A percentile compares a stretch with the other conserved stretches of the same genome.
Evolutionary conservation across 2,888 invertebrate species (phyloP).

Genomic region (Microplitis deprimator): DNA sequence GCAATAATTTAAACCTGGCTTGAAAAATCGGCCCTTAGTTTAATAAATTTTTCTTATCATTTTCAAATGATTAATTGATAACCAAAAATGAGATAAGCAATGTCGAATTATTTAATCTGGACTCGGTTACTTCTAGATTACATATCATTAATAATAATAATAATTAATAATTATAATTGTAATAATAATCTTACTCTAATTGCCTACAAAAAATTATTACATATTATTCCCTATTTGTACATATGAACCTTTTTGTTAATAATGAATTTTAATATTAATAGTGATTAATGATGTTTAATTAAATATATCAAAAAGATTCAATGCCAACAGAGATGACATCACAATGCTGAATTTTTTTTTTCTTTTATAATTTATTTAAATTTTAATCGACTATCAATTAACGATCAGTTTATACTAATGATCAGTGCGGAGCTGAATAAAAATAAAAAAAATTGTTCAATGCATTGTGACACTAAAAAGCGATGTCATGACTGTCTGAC

Average conservation of each 20-base stretch:
- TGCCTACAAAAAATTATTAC: slow-evolving; percentile 47
- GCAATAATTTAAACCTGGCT: too few species aligned
- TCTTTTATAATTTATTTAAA: not conserved
- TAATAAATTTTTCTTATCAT: too few species aligned
- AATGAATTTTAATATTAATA: slow-evolving; percentile 2
- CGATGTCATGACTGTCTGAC: slow-evolving; percentile 27
- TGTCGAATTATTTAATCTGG: not conserved
- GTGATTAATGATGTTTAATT: not conserved
- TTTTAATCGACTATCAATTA: not conserved
- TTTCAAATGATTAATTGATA: not conserved
- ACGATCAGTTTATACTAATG: not conserved
- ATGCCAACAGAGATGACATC: slow-evolving; percentile 48
- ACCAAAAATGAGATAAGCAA: not conserved
- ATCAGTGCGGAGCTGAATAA: not conserved
- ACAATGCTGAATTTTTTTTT: slow-evolving; percentile 42
- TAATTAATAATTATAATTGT: slow-evolving; percentile 28
- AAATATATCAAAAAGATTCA: slow-evolving; percentile 50
- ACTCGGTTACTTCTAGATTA: not conserved
- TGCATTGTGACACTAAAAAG: slow-evolving; percentile 22
- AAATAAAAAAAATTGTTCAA: slow-evolving; percentile 9
- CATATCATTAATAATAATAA: slow-evolving; percentile 13
- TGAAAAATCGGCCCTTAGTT: too few species aligned
- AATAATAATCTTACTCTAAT: slow-evolving; percentile 43
- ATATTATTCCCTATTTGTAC: slow-evolving; percentile 54
- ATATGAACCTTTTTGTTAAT: slow-evolving; percentile 47